These are phyloP conservation scores for Lateolabrax maculatus DNA, from an alignment of 2,797 vertebrate species.

Conservation along the genomic window DNA sequence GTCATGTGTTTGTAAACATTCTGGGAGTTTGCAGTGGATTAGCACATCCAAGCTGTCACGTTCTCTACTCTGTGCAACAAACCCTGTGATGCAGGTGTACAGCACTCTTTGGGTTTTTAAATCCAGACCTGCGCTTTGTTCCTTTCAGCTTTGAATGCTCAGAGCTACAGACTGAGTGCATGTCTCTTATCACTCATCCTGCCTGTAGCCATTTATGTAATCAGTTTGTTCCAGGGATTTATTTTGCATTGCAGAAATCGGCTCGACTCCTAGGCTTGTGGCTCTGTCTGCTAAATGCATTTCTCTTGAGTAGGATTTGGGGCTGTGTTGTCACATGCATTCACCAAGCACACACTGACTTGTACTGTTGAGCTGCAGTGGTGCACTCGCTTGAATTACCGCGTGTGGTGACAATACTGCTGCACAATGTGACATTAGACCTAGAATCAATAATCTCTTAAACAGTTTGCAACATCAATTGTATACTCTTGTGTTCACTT, in stretches of 20 bases:
- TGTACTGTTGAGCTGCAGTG: neutral
- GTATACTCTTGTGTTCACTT: neutral
- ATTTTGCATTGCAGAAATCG: constrained; percentile 50
- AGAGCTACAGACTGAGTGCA: neutral
- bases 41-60: neutral
- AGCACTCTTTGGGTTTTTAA: neutral
- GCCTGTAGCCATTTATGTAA: constrained; percentile 71
- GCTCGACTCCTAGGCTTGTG: constrained; percentile 17
- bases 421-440: neutral
- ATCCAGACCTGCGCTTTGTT: constrained; percentile 18
- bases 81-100: constrained; percentile 16
- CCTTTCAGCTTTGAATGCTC: constrained; percentile 14
- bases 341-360: constrained; percentile 2
- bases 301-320: constrained; percentile 47
- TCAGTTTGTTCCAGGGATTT: constrained; percentile 71
- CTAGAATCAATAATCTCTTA: neutral
- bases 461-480: neutral
- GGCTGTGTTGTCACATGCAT: constrained; percentile 28
- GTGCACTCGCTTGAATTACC: constrained; percentile 1
- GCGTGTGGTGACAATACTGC: constrained; percentile 6
- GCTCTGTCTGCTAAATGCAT: constrained; percentile 49
- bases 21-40: neutral
- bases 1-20: neutral
- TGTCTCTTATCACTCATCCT: constrained; percentile 27
- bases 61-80: neutral